A percentile compares a stretch with the other conserved stretches of the same genome.
Evolutionary conservation across 2,113 vertebrate species (phyloP).

Genomic region (Ondatra zibethicus): DNA sequence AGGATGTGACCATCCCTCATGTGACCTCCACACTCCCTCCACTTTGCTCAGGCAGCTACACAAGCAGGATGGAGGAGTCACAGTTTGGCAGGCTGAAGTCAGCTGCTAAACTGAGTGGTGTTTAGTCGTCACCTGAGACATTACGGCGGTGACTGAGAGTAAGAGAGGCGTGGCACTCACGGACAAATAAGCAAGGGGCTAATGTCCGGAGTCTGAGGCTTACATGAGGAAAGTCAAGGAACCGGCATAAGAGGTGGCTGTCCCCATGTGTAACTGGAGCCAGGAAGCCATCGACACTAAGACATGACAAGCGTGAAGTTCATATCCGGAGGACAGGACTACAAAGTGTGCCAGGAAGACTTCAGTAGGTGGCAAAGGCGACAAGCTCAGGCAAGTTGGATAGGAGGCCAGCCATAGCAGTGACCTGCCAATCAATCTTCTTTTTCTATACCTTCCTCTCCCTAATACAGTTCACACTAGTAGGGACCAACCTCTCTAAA

Average conservation of each 20-base stretch:
- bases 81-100: neutral
- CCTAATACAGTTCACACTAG: neutral
- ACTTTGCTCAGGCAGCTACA: neutral
- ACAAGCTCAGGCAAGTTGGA: neutral
- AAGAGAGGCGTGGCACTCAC: neutral
- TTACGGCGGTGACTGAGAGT: neutral
- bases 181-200: no score
- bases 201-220: accelerated
- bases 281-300: neutral
- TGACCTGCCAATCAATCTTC: neutral
- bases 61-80: no score
- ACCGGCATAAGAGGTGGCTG: neutral
- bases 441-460: neutral
- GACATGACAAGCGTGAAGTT: no score
- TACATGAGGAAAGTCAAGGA: neutral
- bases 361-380: neutral
- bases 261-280: neutral
- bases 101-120: neutral
- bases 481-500: neutral
- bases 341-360: neutral
- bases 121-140: neutral
- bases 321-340: neutral
- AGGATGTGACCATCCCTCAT: no score
- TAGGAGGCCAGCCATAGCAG: neutral
- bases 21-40: neutral